phyloP scores from a whole-genome alignment of 2,797 vertebrate species.

The Mormyrops attenuatus region DNA sequence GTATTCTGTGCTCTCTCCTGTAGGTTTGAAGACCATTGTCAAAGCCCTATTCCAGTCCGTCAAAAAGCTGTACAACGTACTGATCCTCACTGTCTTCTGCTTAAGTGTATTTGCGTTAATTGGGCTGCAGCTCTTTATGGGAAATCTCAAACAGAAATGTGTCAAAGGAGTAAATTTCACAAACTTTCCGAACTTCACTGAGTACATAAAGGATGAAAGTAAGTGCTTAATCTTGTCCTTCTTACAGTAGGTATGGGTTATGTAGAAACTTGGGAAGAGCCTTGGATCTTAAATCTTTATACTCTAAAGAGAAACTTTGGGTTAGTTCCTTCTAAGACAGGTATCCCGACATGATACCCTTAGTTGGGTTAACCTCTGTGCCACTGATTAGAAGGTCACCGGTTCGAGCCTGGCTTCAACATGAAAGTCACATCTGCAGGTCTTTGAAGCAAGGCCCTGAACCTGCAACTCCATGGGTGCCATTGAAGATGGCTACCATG shows the following conservation, averaged over 20 bases:
- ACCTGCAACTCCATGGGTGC: not conserved
- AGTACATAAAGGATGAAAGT: slow-evolving; percentile 83
- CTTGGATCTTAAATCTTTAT: slow-evolving; percentile 18
- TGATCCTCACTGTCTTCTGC: slow-evolving; percentile 93
- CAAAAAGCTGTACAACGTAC: slow-evolving; percentile 94
- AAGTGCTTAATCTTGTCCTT: slow-evolving; percentile 52
- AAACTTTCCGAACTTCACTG: slow-evolving; percentile 39
- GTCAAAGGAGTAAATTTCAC: slow-evolving; percentile 58
- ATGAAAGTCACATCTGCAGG: not conserved
- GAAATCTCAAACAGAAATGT: slow-evolving; percentile 87
- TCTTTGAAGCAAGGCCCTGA: not conserved
- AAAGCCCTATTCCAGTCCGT: slow-evolving; percentile 95
- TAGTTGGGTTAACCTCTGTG: not conserved
- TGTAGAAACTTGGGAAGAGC: slow-evolving; percentile 34
- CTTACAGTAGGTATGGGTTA: slow-evolving; percentile 28
- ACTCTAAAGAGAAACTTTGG: not conserved
- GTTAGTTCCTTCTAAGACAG: not conserved
- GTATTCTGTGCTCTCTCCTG: slow-evolving; percentile 22
- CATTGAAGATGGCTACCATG: not conserved
- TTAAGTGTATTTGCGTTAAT: slow-evolving; percentile 90
- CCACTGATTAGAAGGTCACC: not conserved
- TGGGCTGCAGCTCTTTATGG: slow-evolving; percentile 95
- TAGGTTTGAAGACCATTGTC: slow-evolving; percentile 95
- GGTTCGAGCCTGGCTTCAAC: not conserved
- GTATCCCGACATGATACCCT: not conserved